Evolutionary conservation across 2,113 vertebrate genomes (phyloP).

Genomic region (Euleptes europaea): DNA sequence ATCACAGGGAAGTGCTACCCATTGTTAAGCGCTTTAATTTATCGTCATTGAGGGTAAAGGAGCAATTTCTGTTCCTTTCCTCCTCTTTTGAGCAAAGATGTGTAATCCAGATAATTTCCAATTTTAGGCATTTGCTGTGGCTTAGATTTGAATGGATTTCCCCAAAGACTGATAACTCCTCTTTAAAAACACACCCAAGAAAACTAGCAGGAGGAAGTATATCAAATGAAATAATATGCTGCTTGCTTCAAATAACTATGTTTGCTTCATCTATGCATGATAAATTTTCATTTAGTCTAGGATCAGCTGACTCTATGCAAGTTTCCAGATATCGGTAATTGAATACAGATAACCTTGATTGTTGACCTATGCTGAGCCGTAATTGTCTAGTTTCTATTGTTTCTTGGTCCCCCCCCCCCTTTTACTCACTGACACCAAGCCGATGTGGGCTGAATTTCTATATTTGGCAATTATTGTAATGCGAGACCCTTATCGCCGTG

Average conservation of each 20-base stretch:
- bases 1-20: slow-evolving; percentile 88
- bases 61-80: slow-evolving; percentile 82
- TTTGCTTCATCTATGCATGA: slow-evolving; percentile 77
- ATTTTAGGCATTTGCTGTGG: slow-evolving; percentile 74
- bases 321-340: slow-evolving; percentile 82
- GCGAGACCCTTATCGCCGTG: slow-evolving; percentile 73
- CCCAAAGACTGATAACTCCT: slow-evolving; percentile 67
- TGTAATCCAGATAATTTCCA: slow-evolving; percentile 75
- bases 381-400: slow-evolving; percentile 76
- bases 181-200: slow-evolving; percentile 53
- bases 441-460: slow-evolving; percentile 75
- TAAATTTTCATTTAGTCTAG: slow-evolving; percentile 76
- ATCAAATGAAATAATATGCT: slow-evolving; percentile 73
- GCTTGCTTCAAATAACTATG: slow-evolving; percentile 76
- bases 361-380: slow-evolving; percentile 77
- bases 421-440: slow-evolving; percentile 74
- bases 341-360: slow-evolving; percentile 82
- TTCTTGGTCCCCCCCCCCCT: slow-evolving; percentile 54
- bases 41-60: slow-evolving; percentile 87
- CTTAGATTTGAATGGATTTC: slow-evolving; percentile 60
- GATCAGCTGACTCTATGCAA: slow-evolving; percentile 82
- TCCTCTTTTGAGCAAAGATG: slow-evolving; percentile 73
- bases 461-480: slow-evolving; percentile 71
- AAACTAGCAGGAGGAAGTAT: not conserved
- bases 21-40: slow-evolving; percentile 97